Base-by-base conservation (phyloP, 2,113 vertebrate species). In the Corythoichthys haematopterus region DNA sequence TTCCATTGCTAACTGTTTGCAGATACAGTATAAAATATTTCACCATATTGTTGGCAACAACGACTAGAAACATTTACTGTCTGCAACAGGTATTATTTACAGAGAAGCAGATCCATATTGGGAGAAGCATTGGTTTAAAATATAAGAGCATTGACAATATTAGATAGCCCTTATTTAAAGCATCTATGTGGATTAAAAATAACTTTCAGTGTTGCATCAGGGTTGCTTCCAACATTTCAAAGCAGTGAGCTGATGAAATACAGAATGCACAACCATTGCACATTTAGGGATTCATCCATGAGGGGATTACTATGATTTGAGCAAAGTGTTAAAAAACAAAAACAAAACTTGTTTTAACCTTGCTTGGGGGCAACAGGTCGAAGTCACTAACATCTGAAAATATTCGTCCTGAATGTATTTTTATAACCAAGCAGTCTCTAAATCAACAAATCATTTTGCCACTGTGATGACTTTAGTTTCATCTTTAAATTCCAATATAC, bases 281-380 rank as follows among this genome's bases (percentile, higher is more conserved):
- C 35, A 46, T 66, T 71, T 46, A 78, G 62, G 64, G n/a, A 72
- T 70, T 89, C 91, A 91, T 91, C 91, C 91, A 91, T 68, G 66
- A 90, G 91, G 91, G 85, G 86, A 85, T 83, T 61, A 15, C 33
- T 67, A 6, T 47, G 38, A 53, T 46, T 56, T 50, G 16, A 28
- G 43, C 40, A 67, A 4, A 36, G 11, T 28, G 14, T 9, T 35
- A 66, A 43, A 33, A 7, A 68, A 33, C 50, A 61, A 64, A 60
- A 68, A 58, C 20, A 48, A 50, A 16, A 1, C 40, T 11, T 33
- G 3, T 5, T 65, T 33, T 15, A 64, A 36, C 33, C 1, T 57
- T 14, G 12, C 35, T 11, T 56, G 53, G 38, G 2, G 4, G 9
- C 28, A 53, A 53, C 4, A 28, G 52, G n/a, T 28, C 28, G 12